phyloP scores from a whole-genome alignment of 2,113 vertebrate genomes.

The Campylomormyrus numenius region DNA sequence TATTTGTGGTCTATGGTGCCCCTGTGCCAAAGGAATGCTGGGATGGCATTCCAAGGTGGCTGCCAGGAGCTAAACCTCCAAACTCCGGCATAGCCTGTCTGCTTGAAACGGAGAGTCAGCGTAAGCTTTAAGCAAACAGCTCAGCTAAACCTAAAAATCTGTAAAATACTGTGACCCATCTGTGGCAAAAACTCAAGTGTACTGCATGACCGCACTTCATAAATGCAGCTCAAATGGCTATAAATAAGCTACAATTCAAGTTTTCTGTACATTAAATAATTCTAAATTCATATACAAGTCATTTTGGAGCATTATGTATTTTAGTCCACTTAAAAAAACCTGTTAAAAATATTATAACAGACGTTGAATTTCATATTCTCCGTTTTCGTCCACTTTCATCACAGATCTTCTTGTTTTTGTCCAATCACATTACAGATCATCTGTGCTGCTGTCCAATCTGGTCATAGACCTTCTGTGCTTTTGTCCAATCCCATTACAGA shows the following conservation, averaged over 20 bases:
- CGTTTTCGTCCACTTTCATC: not conserved
- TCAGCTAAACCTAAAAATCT: conserved; percentile 7
- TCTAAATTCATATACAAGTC: not conserved
- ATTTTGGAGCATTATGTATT: not conserved
- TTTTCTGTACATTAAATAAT: not conserved
- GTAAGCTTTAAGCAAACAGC: conserved; percentile 7
- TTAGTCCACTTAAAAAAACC: not conserved
- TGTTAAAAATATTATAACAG: not conserved
- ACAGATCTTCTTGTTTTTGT: not conserved
- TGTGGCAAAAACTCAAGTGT: not conserved
- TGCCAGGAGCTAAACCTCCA: not conserved
- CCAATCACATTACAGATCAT: not conserved
- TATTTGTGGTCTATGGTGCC: not conserved
- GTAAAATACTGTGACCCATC: conserved; percentile 11
- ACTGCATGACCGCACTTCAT: not conserved
- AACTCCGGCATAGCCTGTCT: not conserved
- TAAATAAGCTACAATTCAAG: not conserved
- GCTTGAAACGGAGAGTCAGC: not conserved
- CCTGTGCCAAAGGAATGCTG: not conserved
- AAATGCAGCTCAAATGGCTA: not conserved
- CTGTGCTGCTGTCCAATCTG: not conserved
- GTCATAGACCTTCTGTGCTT: not conserved
- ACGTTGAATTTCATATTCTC: not conserved
- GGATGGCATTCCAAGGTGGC: not conserved
- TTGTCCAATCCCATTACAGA: not conserved